A percentile compares a stretch with the other conserved stretches of the same genome.
Conservation (phyloP, 2,113 vertebrate genomes). For the Ptilonorhynchus violaceus region DNA sequence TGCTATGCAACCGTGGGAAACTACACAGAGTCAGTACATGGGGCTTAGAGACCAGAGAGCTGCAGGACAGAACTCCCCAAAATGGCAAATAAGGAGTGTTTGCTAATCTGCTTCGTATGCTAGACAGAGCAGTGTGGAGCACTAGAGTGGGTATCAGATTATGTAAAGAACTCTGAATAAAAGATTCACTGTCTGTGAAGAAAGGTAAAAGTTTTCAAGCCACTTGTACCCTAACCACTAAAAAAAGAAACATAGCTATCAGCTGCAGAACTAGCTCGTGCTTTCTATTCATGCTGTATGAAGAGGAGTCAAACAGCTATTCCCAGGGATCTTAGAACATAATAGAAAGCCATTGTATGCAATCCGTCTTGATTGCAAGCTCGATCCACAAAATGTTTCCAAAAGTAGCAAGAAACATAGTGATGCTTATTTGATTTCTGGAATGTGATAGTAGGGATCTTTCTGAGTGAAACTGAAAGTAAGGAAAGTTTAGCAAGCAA, state of each 20-base stretch:
- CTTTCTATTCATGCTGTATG: background rate
- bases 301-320: background rate
- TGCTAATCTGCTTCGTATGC: background rate
- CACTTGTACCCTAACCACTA: background rate
- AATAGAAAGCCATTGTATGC: background rate
- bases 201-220: background rate
- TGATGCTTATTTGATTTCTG: background rate
- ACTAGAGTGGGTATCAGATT: background rate
- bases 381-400: background rate
- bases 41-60: background rate
- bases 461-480: background rate
- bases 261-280: background rate
- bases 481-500: background rate
- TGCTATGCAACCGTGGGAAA: fast-evolving
- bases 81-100: background rate
- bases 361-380: background rate
- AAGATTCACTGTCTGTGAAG: background rate
- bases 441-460: background rate
- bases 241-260: background rate
- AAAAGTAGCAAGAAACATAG: background rate
- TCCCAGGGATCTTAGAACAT: background rate
- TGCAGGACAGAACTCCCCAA: background rate
- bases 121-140: fast-evolving
- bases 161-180: background rate
- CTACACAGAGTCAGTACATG: background rate